Evolutionary conservation across 1,140 invertebrate genomes (phyloP).

Genomic region (Drosophila pseudoananassae): DNA sequence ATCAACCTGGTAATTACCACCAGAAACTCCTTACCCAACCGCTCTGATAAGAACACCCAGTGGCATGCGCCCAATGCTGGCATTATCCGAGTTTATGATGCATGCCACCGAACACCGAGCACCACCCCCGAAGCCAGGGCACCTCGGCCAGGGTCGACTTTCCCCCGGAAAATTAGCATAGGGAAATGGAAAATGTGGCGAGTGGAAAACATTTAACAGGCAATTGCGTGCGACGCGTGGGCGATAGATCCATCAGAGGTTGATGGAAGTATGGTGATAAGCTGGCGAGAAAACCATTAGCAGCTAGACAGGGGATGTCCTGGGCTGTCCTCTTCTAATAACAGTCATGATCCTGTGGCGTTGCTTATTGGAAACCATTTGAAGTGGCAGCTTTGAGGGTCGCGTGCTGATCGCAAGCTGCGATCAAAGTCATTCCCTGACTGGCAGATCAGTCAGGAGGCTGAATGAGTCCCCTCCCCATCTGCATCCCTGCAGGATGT

Average conservation of each 20-base stretch:
- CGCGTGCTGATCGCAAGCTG: conserved; percentile 77
- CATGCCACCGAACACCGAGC: conserved; percentile 15
- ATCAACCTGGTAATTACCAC: conserved; percentile 10
- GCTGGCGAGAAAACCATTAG: conserved; percentile 74
- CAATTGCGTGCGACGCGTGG: conserved; percentile 55
- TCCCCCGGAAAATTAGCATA: conserved; percentile 55
- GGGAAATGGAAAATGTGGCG: conserved; percentile 25
- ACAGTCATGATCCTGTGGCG: conserved; percentile 61
- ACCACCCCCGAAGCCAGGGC: background rate
- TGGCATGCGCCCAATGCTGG: conserved; percentile 30
- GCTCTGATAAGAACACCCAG: conserved; percentile 27
- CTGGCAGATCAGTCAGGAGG: conserved; percentile 14
- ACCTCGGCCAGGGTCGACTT: conserved; percentile 8
- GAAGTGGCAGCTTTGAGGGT: conserved; percentile 49
- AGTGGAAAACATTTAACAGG: conserved; percentile 55
- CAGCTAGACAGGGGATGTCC: conserved; percentile 22
- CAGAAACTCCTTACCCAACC: conserved; percentile 18
- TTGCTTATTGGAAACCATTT: conserved; percentile 44
- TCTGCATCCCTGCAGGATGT: conserved; percentile 21
- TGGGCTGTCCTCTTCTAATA: conserved; percentile 56
- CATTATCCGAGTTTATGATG: conserved; percentile 54
- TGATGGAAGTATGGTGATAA: conserved; percentile 62
- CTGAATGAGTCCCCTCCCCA: background rate
- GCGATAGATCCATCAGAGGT: conserved; percentile 30
- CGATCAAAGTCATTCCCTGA: conserved; percentile 44